Conservation (phyloP, 2,797 vertebrate genomes). For the Tokudaia tokunoshimensis region DNA sequence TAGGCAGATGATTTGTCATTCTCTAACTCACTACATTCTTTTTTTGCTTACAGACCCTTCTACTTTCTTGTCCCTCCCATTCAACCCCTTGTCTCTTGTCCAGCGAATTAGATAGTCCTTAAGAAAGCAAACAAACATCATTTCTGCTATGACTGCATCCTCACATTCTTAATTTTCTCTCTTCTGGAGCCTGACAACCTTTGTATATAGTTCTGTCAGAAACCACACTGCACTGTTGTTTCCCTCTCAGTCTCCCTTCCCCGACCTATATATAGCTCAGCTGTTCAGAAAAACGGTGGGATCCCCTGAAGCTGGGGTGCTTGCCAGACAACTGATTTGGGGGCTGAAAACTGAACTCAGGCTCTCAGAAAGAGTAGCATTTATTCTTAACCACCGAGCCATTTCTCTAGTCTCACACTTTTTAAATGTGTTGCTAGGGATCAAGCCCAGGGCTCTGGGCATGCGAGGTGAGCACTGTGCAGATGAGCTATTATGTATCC, state of each 20-base stretch:
- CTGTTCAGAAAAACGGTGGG: background rate
- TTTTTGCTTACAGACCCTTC: background rate
- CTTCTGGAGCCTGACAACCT: background rate
- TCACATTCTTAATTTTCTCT: background rate
- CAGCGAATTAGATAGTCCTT: constrained; percentile 23
- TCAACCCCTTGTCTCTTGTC: background rate
- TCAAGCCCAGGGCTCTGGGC: background rate
- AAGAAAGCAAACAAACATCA: constrained; percentile 6
- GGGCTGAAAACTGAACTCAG: background rate
- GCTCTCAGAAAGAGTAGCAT: background rate
- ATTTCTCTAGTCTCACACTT: background rate
- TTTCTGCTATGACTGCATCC: background rate
- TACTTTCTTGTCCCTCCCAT: background rate
- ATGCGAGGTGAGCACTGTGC: background rate
- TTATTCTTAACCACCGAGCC: background rate
- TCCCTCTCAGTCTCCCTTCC: background rate
- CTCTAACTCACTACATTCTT: background rate
- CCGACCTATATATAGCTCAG: background rate
- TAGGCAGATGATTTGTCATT: background rate
- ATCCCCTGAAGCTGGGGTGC: background rate
- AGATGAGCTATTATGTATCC: background rate
- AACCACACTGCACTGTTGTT: background rate
- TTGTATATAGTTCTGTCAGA: background rate
- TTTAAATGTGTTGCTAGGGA: background rate
- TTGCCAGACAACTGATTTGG: background rate